Evolutionary conservation across 2,113 vertebrate species (phyloP).

Genomic region (Ursus arctos): DNA sequence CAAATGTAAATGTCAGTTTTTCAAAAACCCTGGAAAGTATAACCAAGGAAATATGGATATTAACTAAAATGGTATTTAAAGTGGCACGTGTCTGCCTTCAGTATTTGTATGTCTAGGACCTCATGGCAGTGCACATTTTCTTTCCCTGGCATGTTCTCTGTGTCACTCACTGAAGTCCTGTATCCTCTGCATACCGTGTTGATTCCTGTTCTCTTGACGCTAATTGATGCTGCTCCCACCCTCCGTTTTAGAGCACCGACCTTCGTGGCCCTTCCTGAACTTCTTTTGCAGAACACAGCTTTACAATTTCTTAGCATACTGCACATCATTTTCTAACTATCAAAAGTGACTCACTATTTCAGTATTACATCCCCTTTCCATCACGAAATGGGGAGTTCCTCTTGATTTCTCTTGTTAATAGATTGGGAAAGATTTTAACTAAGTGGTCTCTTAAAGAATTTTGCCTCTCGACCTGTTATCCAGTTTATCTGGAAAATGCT

Average conservation of each 20-base stretch:
- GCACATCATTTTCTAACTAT: neutral
- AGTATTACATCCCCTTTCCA: neutral
- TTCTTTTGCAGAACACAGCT: too few relatives aligned
- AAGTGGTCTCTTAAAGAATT: neutral
- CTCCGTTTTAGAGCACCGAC: accelerated
- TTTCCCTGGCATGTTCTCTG: accelerated
- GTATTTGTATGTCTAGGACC: accelerated
- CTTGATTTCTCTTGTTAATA: neutral
- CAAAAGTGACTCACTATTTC: neutral
- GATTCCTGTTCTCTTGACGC: neutral
- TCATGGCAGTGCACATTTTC: accelerated
- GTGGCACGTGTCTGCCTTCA: neutral
- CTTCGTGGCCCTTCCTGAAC: neutral
- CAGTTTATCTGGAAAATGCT: neutral
- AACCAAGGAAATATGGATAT: neutral
- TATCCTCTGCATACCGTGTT: accelerated
- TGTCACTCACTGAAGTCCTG: accelerated
- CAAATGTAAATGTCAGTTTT: neutral
- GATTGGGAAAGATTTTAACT: neutral
- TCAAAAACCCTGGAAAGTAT: neutral
- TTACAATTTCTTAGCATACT: neutral
- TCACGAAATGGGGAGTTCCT: neutral
- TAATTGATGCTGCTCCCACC: accelerated
- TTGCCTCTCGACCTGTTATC: neutral
- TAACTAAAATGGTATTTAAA: neutral